Evolutionary conservation across 1,140 invertebrate species (phyloP).

Genomic region (Popillia japonica): DNA sequence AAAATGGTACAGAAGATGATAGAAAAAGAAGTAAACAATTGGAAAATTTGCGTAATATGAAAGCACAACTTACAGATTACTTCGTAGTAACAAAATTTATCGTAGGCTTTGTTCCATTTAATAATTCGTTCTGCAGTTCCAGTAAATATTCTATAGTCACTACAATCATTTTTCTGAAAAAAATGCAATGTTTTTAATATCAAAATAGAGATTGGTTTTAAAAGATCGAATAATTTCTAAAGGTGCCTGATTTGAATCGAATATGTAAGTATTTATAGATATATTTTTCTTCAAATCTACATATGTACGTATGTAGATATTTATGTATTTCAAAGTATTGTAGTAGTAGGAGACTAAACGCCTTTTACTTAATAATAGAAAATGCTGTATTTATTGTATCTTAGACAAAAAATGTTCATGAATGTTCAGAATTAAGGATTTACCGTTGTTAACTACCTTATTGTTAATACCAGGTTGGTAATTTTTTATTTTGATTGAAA

Average conservation of each 20-base stretch:
- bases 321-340: too few relatives aligned
- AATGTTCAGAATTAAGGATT: too few relatives aligned
- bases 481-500: too few relatives aligned
- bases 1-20: neutral
- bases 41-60: neutral
- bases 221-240: neutral
- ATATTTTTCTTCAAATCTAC: too few relatives aligned
- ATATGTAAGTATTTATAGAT: neutral
- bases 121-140: conserved; percentile 52
- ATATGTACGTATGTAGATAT: too few relatives aligned
- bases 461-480: too few relatives aligned
- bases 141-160: conserved; percentile 42
- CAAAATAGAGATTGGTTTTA: neutral
- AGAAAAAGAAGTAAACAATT: too few relatives aligned
- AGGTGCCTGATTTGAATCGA: neutral
- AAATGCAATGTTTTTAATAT: neutral
- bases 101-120: conserved; percentile 52
- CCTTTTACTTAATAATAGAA: too few relatives aligned
- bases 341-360: too few relatives aligned
- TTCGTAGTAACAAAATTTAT: conserved; percentile 51
- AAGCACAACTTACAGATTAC: conserved; percentile 48
- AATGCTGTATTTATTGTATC: too few relatives aligned
- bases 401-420: too few relatives aligned
- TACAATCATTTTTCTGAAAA: neutral
- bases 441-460: too few relatives aligned